These are phyloP conservation scores for Haliaeetus leucogaster DNA, from an alignment of 2,113 vertebrate species.

Conservation along the genomic window DNA sequence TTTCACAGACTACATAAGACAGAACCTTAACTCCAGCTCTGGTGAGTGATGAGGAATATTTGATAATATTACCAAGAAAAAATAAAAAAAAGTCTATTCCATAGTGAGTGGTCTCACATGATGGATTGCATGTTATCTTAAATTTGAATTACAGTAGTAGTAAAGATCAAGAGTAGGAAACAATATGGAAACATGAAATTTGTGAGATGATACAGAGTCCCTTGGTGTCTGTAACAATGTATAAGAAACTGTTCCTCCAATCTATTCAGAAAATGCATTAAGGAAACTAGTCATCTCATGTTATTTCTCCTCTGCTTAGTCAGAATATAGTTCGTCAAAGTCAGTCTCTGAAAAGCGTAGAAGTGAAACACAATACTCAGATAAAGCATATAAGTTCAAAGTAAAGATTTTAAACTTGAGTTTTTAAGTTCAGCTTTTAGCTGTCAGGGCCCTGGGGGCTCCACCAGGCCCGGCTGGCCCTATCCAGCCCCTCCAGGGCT, in stretches of 20 bases:
- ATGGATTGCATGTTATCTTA: background rate
- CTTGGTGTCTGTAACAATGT: background rate
- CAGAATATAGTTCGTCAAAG: background rate
- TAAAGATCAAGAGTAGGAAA: background rate
- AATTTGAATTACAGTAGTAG: background rate
- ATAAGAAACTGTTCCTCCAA: background rate
- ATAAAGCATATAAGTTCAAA: background rate
- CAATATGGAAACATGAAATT: background rate
- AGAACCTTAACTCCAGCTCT: background rate
- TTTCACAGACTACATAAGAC: background rate
- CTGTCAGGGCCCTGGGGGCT: background rate
- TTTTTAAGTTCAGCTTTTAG: background rate
- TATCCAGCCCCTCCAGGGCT: accelerated
- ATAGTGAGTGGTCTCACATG: background rate
- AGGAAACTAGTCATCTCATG: background rate
- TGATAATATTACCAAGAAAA: background rate
- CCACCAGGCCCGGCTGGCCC: background rate
- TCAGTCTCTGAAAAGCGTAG: accelerated
- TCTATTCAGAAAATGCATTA: background rate
- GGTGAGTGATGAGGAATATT: background rate
- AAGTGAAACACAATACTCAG: background rate
- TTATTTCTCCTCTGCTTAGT: background rate
- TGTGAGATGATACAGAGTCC: background rate
- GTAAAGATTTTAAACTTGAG: background rate
- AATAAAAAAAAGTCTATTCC: background rate